These are phyloP conservation scores for Mesorhabditis belari DNA, from an alignment of 2,888 invertebrate species.

Conservation along the genomic window DNA sequence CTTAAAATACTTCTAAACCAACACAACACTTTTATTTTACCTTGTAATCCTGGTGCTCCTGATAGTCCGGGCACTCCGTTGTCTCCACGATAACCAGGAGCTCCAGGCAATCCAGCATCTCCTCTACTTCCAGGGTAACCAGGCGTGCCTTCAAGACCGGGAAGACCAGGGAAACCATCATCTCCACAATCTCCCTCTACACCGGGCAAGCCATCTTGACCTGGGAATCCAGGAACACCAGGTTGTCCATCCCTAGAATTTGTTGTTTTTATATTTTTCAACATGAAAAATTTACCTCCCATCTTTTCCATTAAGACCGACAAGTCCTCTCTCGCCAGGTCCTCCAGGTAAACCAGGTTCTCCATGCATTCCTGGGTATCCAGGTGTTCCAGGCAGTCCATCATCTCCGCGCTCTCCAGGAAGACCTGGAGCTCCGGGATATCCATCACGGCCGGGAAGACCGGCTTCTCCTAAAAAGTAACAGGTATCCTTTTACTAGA, in stretches of 20 bases:
- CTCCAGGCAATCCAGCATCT: constrained; percentile 38
- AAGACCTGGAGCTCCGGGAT: constrained; percentile 40
- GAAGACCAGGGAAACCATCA: constrained; percentile 28
- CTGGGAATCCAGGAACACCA: constrained; percentile 39
- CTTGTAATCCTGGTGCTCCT: constrained; percentile 59
- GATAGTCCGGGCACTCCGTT: constrained; percentile 58
- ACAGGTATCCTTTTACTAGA: not conserved
- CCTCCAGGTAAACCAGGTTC: constrained; percentile 36
- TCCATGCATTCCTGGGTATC: constrained; percentile 28
- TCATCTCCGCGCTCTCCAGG: constrained; percentile 41
- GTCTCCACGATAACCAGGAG: constrained; percentile 58
- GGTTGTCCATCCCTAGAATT: constrained; percentile 24
- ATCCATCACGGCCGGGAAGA: constrained; percentile 26
- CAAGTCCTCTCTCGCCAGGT: constrained; percentile 38
- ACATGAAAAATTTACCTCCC: constrained; percentile 2
- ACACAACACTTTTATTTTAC: too few species aligned
- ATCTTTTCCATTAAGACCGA: constrained; percentile 10
- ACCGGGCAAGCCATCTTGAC: constrained; percentile 38
- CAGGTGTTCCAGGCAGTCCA: constrained; percentile 41
- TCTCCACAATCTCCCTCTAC: constrained; percentile 38
- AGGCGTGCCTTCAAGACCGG: constrained; percentile 22
- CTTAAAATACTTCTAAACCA: not conserved
- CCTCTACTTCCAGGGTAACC: constrained; percentile 32
- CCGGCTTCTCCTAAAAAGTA: constrained; percentile 10
- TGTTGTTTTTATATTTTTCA: not conserved